A percentile compares a stretch with the other conserved stretches of the same genome.
phyloP scores from a whole-genome alignment of 2,797 vertebrate genomes.

The Adrianichthys oophorus region DNA sequence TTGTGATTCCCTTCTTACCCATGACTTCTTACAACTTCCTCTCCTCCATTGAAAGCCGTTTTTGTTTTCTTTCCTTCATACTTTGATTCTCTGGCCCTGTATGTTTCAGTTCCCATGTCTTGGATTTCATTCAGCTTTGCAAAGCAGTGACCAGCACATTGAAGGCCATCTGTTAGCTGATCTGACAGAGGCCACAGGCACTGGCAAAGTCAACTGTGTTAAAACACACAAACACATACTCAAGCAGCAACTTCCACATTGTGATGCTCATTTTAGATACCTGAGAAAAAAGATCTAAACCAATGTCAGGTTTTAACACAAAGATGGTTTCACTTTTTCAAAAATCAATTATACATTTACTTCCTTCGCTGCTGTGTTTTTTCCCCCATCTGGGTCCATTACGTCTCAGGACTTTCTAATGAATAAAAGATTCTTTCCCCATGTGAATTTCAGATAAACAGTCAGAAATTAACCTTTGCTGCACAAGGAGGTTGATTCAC shows the following conservation, averaged over 20 bases:
- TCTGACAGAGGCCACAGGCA: conserved; percentile 59
- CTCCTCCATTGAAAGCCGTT: conserved; percentile 14
- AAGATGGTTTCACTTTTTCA: too few species aligned
- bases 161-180: conserved; percentile 67
- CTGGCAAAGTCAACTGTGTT: conserved; percentile 32
- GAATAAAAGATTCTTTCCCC: too few species aligned
- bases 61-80: too few species aligned
- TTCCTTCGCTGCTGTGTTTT: too few species aligned
- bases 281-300: conserved; percentile 15
- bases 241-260: conserved; percentile 50
- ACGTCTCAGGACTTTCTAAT: too few species aligned
- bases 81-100: conserved; percentile 17
- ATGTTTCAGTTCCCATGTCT: conserved; percentile 44
- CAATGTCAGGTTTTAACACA: too few species aligned
- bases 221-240: conserved; percentile 38
- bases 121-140: conserved; percentile 38
- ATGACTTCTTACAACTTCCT: conserved; percentile 13
- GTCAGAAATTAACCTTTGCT: too few species aligned
- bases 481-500: too few species aligned
- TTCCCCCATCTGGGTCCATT: too few species aligned
- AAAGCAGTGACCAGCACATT: conserved; percentile 38
- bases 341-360: too few species aligned
- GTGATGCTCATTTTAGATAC: conserved; percentile 61
- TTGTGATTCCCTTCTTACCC: conserved; percentile 8
- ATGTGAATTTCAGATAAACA: too few species aligned